A percentile compares a stretch with the other conserved stretches of the same genome.
phyloP scores from a whole-genome alignment of 2,888 invertebrate species.

The Sympetrum striolatum region DNA sequence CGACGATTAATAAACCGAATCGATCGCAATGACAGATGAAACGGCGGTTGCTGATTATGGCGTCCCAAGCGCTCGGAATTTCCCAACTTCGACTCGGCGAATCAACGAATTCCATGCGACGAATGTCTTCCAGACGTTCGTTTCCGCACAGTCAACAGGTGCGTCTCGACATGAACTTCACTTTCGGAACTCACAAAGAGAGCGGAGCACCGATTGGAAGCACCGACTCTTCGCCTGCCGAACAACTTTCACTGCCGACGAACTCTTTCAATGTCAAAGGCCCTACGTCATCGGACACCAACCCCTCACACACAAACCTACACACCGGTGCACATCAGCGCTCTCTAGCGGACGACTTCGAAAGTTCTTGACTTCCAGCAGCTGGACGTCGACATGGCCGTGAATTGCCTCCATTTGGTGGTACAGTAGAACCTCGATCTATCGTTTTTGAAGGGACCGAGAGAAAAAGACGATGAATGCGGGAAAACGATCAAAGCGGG shows the following conservation, averaged over 20 bases:
- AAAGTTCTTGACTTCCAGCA: not conserved
- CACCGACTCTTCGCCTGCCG: conserved; percentile 4
- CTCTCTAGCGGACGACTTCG: not conserved
- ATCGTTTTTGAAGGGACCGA: too few relatives aligned
- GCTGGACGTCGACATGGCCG: conserved; percentile 52
- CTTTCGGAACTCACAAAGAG: too few relatives aligned
- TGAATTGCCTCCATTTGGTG: too few relatives aligned
- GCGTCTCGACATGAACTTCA: not conserved
- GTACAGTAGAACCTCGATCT: too few relatives aligned
- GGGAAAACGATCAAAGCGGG: too few relatives aligned
- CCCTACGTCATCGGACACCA: conserved; percentile 33
- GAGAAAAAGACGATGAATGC: too few relatives aligned
- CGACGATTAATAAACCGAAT: too few relatives aligned
- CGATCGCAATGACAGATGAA: too few relatives aligned
- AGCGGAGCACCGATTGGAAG: not conserved
- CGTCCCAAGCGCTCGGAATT: not conserved
- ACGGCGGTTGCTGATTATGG: too few relatives aligned
- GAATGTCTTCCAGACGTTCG: too few relatives aligned
- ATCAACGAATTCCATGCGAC: too few relatives aligned
- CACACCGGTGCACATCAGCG: not conserved
- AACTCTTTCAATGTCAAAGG: conserved; percentile 45
- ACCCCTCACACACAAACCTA: conserved; percentile 30
- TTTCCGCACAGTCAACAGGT: too few relatives aligned
- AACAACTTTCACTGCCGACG: conserved; percentile 45
- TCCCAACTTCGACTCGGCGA: not conserved